Conservation (phyloP, 2,797 vertebrate genomes). For the Gobio occitaniae region DNA sequence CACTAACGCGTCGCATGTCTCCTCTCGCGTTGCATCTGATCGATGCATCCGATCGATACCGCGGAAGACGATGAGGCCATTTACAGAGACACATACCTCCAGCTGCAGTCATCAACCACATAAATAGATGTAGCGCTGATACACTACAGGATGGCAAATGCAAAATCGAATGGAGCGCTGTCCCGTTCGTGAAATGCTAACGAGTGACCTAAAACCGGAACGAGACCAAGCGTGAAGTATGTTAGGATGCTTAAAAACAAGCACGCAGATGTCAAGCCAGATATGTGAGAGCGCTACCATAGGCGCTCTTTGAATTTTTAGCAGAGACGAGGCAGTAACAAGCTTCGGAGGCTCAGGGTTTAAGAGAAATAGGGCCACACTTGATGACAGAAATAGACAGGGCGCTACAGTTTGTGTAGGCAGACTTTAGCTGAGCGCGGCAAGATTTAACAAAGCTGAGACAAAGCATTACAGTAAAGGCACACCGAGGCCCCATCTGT, state of each 20-base stretch:
- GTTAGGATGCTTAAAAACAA: conserved; percentile 7
- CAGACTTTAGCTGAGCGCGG: conserved; percentile 30
- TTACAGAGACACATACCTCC: conserved; percentile 52
- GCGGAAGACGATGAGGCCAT: conserved; percentile 59
- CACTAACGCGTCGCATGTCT: conserved; percentile 47
- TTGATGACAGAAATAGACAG: conserved; percentile 43
- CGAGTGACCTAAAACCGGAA: conserved; percentile 30
- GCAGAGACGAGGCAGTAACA: conserved; percentile 18
- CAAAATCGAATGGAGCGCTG: conserved; percentile 18
- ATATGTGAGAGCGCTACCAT: conserved; percentile 7
- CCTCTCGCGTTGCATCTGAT: conserved; percentile 62
- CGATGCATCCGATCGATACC: conserved; percentile 62
- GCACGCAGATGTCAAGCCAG: background rate
- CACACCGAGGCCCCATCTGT: conserved; percentile 43
- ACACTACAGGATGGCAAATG: conserved; percentile 42
- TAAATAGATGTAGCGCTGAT: conserved; percentile 63
- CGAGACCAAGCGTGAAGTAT: conserved; percentile 2
- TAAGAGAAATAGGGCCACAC: conserved; percentile 25
- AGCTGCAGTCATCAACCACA: conserved; percentile 59
- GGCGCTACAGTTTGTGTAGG: conserved; percentile 23
- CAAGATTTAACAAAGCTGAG: conserved; percentile 45
- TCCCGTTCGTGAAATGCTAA: conserved; percentile 12
- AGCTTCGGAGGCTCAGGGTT: conserved; percentile 9
- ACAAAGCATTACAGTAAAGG: conserved; percentile 46
- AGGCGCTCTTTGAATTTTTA: conserved; percentile 9